A percentile compares a stretch with the other conserved stretches of the same genome.
Evolutionary conservation across 2,797 vertebrate genomes (phyloP).

Genomic region (Squalus acanthias): DNA sequence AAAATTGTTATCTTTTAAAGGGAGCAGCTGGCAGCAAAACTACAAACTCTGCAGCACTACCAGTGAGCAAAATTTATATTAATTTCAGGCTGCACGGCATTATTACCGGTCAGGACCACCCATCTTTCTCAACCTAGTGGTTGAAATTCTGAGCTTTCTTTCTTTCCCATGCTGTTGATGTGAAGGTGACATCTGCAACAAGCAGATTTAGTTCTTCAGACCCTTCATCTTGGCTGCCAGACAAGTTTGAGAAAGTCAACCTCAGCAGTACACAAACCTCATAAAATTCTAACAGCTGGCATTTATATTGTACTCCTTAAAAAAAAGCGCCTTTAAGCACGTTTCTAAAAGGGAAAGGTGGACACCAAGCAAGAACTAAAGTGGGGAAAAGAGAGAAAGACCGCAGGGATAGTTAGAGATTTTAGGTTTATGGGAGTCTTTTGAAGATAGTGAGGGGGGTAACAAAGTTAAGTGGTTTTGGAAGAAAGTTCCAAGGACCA

Average conservation of each 20-base stretch:
- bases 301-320: not conserved
- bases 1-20: not conserved
- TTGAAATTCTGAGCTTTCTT: not conserved
- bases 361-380: not conserved
- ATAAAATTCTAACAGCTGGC: too few relatives aligned
- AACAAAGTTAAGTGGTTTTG: not conserved
- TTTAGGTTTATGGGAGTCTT: not conserved
- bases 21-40: not conserved
- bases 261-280: not conserved
- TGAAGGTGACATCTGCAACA: not conserved
- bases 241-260: not conserved
- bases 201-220: not conserved
- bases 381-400: not conserved
- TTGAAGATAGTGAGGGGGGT: not conserved
- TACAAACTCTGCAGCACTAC: not conserved
- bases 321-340: not conserved
- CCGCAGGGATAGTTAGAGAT: not conserved
- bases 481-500: not conserved
- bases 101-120: not conserved
- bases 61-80: not conserved
- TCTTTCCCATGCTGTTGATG: not conserved
- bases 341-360: not conserved
- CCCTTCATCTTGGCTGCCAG: not conserved
- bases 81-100: not conserved
- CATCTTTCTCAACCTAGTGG: not conserved